These are phyloP conservation scores for Danio aesculapii DNA, from an alignment of 2,797 vertebrate genomes.

Conservation along the genomic window DNA sequence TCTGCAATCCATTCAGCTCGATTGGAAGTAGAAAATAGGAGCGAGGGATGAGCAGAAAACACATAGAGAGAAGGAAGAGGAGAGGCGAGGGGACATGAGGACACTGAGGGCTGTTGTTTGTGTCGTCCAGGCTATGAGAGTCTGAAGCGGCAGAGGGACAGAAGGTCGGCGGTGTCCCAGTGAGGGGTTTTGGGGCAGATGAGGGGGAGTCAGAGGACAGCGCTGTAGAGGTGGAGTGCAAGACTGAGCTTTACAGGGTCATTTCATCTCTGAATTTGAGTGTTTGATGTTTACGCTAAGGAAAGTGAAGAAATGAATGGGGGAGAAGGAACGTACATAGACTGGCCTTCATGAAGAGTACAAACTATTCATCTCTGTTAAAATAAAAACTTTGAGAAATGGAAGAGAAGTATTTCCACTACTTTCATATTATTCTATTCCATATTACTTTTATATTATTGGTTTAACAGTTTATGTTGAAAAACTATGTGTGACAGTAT, in stretches of 20 bases:
- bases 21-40: conserved; percentile 60
- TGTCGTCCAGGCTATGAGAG: conserved; percentile 15
- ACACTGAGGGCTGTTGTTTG: conserved; percentile 12
- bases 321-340: not conserved
- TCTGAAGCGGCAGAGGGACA: conserved; percentile 4
- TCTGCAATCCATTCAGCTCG: conserved; percentile 66
- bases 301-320: not conserved
- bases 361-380: not conserved
- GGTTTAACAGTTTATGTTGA: not conserved
- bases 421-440: not conserved
- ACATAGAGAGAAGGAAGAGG: conserved; percentile 46
- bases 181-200: not conserved
- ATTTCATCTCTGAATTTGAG: not conserved
- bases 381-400: not conserved
- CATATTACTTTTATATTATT: too few species aligned
- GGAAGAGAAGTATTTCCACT: not conserved
- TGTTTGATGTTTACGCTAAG: not conserved
- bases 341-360: not conserved
- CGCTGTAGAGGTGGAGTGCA: not conserved
- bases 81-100: conserved; percentile 43
- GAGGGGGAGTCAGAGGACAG: not conserved
- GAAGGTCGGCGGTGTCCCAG: conserved; percentile 10
- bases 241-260: not conserved
- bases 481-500: not conserved
- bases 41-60: conserved; percentile 50